Conservation (phyloP, 2,113 vertebrate species). For the Syngnathus typhle region DNA sequence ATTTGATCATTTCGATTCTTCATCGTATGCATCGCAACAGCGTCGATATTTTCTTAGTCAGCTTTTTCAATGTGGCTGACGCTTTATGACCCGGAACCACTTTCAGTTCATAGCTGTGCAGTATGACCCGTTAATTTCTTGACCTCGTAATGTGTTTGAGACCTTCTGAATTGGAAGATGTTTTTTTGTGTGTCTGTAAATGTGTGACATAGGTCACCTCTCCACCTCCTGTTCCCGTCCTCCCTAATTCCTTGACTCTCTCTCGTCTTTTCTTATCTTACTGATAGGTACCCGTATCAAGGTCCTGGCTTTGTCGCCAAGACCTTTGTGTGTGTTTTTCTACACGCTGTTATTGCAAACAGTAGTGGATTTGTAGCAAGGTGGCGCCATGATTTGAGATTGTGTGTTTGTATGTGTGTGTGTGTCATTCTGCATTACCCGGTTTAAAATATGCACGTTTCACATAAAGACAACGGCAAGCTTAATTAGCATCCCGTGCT, state of each 20-base stretch:
- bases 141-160: no score
- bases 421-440: conserved; percentile 63
- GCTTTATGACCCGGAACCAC: no score
- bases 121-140: no score
- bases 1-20: no score
- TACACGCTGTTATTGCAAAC: conserved; percentile 52
- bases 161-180: not conserved
- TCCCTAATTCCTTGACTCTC: conserved; percentile 25
- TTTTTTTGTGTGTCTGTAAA: not conserved
- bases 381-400: not conserved
- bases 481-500: conserved; percentile 71
- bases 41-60: no score
- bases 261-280: conserved; percentile 1
- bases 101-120: no score
- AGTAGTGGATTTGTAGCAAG: not conserved
- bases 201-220: conserved; percentile 26
- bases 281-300: conserved; percentile 14
- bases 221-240: conserved; percentile 8
- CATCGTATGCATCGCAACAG: no score
- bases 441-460: conserved; percentile 74
- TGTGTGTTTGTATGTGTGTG: conserved; percentile 25
- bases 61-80: no score
- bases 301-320: conserved; percentile 44
- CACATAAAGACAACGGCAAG: conserved; percentile 71
- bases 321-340: conserved; percentile 39